Evolutionary conservation across 2,888 invertebrate genomes (phyloP).

Genomic region (Coelogynopora nodosa): DNA sequence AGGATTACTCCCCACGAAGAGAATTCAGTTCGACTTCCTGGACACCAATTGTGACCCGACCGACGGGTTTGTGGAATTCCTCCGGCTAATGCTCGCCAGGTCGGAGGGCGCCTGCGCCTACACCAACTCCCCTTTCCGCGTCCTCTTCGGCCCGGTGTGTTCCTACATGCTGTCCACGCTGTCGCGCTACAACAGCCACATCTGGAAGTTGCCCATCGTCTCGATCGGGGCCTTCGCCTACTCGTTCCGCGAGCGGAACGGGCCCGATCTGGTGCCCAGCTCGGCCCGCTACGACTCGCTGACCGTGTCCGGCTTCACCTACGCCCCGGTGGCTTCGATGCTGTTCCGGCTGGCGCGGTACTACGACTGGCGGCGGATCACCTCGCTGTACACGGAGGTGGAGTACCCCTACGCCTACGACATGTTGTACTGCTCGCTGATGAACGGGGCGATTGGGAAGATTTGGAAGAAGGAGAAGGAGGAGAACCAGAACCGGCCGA

Average conservation of each 20-base stretch:
- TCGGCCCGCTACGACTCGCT: neutral
- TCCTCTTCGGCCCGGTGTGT: slow-evolving; percentile 37
- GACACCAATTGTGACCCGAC: slow-evolving; percentile 33
- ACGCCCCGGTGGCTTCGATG: neutral
- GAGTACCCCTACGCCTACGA: slow-evolving; percentile 8
- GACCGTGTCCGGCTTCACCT: neutral
- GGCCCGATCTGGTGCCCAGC: neutral
- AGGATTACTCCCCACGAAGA: neutral
- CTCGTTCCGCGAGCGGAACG: slow-evolving; percentile 30
- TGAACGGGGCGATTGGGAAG: neutral
- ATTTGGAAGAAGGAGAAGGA: neutral
- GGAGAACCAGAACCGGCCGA: neutral
- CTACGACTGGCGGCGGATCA: neutral
- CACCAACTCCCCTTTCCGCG: neutral
- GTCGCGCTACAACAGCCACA: slow-evolving; percentile 9
- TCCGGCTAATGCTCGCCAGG: neutral
- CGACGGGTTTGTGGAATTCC: neutral
- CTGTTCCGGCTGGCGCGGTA: neutral
- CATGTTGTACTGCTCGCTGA: neutral
- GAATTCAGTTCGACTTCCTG: slow-evolving; percentile 4
- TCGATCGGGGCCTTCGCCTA: slow-evolving; percentile 37
- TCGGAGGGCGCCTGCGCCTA: neutral
- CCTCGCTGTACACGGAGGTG: neutral
- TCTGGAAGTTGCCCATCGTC: slow-evolving; percentile 35
- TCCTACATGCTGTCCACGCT: slow-evolving; percentile 29